A percentile compares a stretch with the other conserved stretches of the same genome.
Evolutionary conservation across 2,888 invertebrate genomes (phyloP).

Genomic region (Argynnis bischoffii): DNA sequence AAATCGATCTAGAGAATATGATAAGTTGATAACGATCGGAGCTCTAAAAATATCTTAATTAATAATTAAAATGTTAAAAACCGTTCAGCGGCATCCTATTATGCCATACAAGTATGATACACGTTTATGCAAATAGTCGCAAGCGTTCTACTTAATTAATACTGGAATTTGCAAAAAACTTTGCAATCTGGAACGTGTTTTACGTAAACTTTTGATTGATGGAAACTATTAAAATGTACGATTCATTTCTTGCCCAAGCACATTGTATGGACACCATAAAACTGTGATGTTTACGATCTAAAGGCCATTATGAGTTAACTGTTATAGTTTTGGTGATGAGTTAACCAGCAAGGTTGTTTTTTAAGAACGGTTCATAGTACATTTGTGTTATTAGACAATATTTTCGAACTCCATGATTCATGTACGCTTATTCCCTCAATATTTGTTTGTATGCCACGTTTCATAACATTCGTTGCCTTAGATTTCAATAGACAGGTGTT

Average conservation of each 20-base stretch:
- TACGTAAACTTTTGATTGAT: constrained; percentile 60
- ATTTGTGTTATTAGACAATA: constrained; percentile 49
- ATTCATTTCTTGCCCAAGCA: constrained; percentile 42
- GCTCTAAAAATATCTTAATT: constrained; percentile 2
- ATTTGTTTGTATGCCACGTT: constrained; percentile 50
- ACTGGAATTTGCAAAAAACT: not conserved
- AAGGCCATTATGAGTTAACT: constrained; percentile 19
- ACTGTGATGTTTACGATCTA: constrained; percentile 5
- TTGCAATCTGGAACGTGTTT: constrained; percentile 33
- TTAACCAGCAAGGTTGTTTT: constrained; percentile 11
- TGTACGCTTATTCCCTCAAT: constrained; percentile 58
- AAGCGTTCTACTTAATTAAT: constrained; percentile 11
- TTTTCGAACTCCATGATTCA: constrained; percentile 72
- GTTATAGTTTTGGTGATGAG: constrained; percentile 8
- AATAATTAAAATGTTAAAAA: constrained; percentile 13
- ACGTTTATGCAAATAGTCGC: constrained; percentile 8
- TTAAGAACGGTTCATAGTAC: constrained; percentile 3
- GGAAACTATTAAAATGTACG: constrained; percentile 57
- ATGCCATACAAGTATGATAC: constrained; percentile 3
- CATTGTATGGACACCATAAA: constrained; percentile 14
- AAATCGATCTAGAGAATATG: not conserved
- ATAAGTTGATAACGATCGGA: not conserved
- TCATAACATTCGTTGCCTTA: constrained; percentile 54
- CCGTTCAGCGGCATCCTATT: constrained; percentile 9
- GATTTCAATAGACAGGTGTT: constrained; percentile 61